Evolutionary conservation across 2,888 invertebrate genomes (phyloP).

Genomic region (Drosophila greeni): DNA sequence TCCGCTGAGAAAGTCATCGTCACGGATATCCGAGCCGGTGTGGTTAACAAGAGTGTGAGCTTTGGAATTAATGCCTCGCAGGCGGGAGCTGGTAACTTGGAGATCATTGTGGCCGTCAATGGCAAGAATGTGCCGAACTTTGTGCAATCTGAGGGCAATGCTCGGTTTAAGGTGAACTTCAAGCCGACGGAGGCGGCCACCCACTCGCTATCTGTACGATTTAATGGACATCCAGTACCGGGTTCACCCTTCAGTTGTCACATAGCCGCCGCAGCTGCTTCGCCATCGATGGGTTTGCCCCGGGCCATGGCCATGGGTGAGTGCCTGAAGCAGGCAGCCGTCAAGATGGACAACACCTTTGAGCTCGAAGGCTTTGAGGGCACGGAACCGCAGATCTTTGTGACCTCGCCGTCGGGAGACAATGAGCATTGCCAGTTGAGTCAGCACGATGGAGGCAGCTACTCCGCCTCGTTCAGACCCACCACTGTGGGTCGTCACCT

Average conservation of each 20-base stretch:
- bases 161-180: conserved; percentile 95
- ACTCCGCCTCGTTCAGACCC: conserved; percentile 89
- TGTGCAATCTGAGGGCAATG: conserved; percentile 98
- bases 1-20: conserved; percentile 97
- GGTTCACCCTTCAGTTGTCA: conserved; percentile 97
- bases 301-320: conserved; percentile 80
- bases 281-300: conserved; percentile 80
- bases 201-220: conserved; percentile 93
- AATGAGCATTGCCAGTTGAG: conserved; percentile 86
- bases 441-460: conserved; percentile 84
- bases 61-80: conserved; percentile 93
- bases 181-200: conserved; percentile 95
- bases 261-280: conserved; percentile 81
- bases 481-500: conserved; percentile 92
- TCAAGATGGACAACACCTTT: conserved; percentile 81
- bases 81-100: conserved; percentile 96
- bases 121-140: conserved; percentile 98
- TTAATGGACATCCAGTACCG: conserved; percentile 87
- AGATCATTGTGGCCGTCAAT: conserved; percentile 97
- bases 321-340: conserved; percentile 78
- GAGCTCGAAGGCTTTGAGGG: conserved; percentile 81
- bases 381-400: conserved; percentile 85
- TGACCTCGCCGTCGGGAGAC: conserved; percentile 91
- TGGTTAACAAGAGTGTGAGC: conserved; percentile 94
- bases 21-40: conserved; percentile 93